Percentiles rank a stretch among this genome's conserved stretches.
Conservation (phyloP, 2,113 vertebrate genomes). For the Marcusenius ussheri region DNA sequence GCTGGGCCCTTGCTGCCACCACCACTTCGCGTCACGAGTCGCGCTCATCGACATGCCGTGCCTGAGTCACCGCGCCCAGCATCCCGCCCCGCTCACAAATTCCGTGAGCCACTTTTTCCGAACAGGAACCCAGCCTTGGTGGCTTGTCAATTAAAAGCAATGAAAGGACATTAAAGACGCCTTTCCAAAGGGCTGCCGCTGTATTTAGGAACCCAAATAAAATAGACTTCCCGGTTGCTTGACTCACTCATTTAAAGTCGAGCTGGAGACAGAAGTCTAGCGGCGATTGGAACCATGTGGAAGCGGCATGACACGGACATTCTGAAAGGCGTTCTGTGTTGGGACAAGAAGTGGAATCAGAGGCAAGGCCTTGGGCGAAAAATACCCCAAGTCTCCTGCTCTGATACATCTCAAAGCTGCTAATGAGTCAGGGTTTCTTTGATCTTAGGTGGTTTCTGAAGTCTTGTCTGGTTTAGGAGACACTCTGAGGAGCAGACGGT, state of each 20-base stretch:
- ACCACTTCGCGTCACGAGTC: neutral
- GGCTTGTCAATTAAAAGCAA: conserved; percentile 9
- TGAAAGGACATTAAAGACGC: neutral
- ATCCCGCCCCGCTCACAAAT: neutral
- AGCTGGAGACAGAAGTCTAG: neutral
- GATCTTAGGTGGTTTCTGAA: neutral
- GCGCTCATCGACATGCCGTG: neutral
- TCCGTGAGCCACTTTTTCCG: conserved; percentile 19
- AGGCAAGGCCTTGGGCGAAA: neutral
- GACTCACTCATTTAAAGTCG: neutral
- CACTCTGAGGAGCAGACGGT: neutral
- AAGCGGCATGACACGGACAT: neutral
- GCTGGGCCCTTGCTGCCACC: neutral
- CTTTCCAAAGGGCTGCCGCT: neutral
- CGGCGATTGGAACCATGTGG: neutral
- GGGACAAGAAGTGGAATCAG: neutral
- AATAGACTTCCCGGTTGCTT: neutral
- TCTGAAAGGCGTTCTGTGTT: too few relatives aligned
- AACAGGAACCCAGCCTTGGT: neutral
- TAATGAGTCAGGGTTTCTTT: neutral
- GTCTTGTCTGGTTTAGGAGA: neutral
- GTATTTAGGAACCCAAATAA: conserved; percentile 5
- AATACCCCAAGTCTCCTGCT: neutral
- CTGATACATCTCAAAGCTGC: neutral
- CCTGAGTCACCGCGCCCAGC: neutral